Base-by-base conservation (phyloP, 1,140 invertebrate species). In the Leptinotarsa undecemlineata region DNA sequence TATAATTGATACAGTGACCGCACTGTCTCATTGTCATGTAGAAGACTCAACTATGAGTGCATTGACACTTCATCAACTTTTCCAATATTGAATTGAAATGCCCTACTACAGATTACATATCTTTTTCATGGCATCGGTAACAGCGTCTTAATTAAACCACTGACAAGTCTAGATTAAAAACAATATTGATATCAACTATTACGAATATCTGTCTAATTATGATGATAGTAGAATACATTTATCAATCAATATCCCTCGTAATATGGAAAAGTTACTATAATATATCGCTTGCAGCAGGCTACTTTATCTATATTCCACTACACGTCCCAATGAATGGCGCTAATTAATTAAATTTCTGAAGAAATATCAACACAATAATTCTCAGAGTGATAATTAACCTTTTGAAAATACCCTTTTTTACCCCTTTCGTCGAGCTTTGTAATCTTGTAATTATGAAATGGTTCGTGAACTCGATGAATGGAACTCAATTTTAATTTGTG, bases 121-220 rank as follows among this genome's bases (percentile, higher is more conserved):
- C 8, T 68, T 42, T 68, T 68, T 68, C 42, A 47, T n/a, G 42
- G 33, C 66, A 68, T 68, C 42, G 23, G 23, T 68, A n/a, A 68
- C 26, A 42, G 19, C 66, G 15, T 19, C 66, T 68, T 48, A 68
- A 68, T 68, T 68, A 47, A 68, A 42, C 42, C 66, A 26, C 14
- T 48, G 66, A 68, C 66, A 48, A 68, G 42, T n/a, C 15, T 14
- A 68, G 66, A 68, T 68, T 42, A 68, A 19, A 68, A 68, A 68
- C 42, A 42, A 42, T 68, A 48, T 68, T 48, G 42, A 48, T 68
- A 47, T 47, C 33, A 42, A 68, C 66, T 68, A 68, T 48, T 48
- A 42, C 42, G 4, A 68, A 42, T 68, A 48, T 48, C 19, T 68
- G 33, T 42, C 66, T 42, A 68, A 33, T 68, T 68, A 68, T 42